These are phyloP conservation scores for Amblyjoppa proteus DNA, from an alignment of 2,888 invertebrate genomes.

Conservation along the genomic window DNA sequence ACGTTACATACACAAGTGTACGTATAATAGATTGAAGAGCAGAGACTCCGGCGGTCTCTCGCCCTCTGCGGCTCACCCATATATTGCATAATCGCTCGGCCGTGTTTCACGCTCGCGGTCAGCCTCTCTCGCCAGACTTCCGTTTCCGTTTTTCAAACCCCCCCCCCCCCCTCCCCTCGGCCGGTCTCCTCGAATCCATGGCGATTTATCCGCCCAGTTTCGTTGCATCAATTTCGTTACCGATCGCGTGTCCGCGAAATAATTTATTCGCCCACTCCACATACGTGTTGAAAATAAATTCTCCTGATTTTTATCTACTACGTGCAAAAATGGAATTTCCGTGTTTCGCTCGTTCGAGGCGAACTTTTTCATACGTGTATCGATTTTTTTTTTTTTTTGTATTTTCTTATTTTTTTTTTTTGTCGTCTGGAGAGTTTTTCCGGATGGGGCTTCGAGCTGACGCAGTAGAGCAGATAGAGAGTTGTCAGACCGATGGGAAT, in stretches of 20 bases:
- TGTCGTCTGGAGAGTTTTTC: not conserved
- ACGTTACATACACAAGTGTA: not conserved
- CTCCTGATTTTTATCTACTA: slow-evolving; percentile 4
- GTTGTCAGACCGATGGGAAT: slow-evolving; percentile 20
- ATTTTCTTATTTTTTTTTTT: not conserved
- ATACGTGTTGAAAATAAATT: not conserved
- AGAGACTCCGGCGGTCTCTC: slow-evolving; percentile 9
- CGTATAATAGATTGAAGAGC: slow-evolving; percentile 33
- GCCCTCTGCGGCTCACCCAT: slow-evolving; percentile 21
- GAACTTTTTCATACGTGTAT: not conserved
- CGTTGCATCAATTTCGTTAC: slow-evolving; percentile 2
- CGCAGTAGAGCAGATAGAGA: slow-evolving; percentile 20
- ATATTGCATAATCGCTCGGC: slow-evolving; percentile 62
- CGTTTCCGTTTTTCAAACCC: slow-evolving; percentile 40
- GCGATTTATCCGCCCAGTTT: not conserved
- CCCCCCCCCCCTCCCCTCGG: not conserved
- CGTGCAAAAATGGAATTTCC: not conserved
- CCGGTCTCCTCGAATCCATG: not conserved
- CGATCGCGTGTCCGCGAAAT: not conserved
- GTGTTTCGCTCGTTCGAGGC: not conserved
- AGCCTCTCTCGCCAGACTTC: slow-evolving; percentile 51
- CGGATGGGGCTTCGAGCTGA: slow-evolving; percentile 20
- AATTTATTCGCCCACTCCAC: not conserved
- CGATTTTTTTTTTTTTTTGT: not conserved
- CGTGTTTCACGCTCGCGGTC: slow-evolving; percentile 57